These are phyloP conservation scores for Discoglossus pictus DNA, from an alignment of 2,797 vertebrate genomes.

Conservation along the genomic window DNA sequence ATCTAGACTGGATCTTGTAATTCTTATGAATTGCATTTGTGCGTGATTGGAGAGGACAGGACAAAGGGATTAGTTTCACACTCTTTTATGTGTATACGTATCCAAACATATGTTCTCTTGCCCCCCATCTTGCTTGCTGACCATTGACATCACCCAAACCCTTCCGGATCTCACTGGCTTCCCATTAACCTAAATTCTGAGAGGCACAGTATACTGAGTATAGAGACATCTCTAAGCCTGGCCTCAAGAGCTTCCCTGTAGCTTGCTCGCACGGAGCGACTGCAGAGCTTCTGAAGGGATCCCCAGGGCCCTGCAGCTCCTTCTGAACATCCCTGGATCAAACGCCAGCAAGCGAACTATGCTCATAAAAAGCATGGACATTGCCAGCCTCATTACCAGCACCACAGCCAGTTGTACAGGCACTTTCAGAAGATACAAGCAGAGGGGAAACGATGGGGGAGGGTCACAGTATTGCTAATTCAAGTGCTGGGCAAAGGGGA, in stretches of 20 bases:
- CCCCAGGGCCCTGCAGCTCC: slow-evolving; percentile 22
- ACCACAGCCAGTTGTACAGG: not conserved
- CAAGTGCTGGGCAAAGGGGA: slow-evolving; percentile 20
- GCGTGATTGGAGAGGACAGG: no score
- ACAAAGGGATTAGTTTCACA: no score
- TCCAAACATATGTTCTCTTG: no score
- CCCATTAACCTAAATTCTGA: not conserved
- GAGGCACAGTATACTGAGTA: slow-evolving; percentile 8
- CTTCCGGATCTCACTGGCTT: no score
- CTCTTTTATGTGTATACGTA: no score
- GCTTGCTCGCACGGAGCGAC: slow-evolving; percentile 4
- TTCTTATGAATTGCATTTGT: no score
- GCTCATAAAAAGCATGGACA: slow-evolving; percentile 20
- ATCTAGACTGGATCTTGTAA: no score
- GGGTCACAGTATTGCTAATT: slow-evolving; percentile 21
- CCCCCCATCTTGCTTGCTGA: not conserved
- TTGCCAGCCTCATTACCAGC: slow-evolving; percentile 28
- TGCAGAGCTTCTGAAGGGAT: slow-evolving; percentile 8
- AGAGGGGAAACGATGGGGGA: slow-evolving; percentile 21
- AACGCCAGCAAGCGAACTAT: slow-evolving; percentile 26
- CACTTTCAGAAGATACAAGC: slow-evolving; percentile 9
- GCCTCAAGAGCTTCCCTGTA: slow-evolving; percentile 26
- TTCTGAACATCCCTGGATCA: slow-evolving; percentile 28
- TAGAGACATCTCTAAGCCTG: slow-evolving; percentile 12
- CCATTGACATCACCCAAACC: not conserved